Evolutionary conservation across 2,888 invertebrate species (phyloP), one percentile per base, ranked within the genome.

Genomic region (Polia nebulosa): DNA sequence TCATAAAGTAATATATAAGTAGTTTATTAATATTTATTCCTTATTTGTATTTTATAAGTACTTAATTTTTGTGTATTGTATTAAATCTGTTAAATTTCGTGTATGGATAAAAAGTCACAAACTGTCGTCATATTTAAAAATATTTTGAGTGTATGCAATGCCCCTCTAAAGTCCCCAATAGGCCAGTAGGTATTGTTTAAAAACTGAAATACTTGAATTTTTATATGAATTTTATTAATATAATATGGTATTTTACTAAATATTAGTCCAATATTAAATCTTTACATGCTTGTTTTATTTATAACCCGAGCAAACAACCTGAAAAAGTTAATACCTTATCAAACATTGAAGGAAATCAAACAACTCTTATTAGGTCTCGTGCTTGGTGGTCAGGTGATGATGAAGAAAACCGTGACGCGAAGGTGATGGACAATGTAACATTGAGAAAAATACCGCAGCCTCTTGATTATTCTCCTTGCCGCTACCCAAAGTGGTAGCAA

Each of bases 191-290:
- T 92, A 94, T 94, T 92, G 93, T 95, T 94, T 93, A 92, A 91
- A 93, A 93, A 90, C 92, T 91, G 93, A 94, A 93, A 91, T 85
- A 94, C 92, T 94, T 94, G 94, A 89, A 94, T 94, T 95, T 95
- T 95, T 95, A 95, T 95, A 94, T 95, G 95, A 94, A 94, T 95
- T 95, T 95, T 95, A 95, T 95, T 94, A 94, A 93, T 92, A 94
- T 93, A 91, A 93, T 94, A 94, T 94, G 93, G 95, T 94, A 95
- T 94, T 94, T 95, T 95, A 94, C 94, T 94, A 94, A 95, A 94
- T 94, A 94, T 94, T 95, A 95, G 95, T 94, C 94, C 94, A 94
- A 93, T 94, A 95, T 94, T 94, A 94, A 94, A 93, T 93, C 92
- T 94, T 94, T 92, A 86, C 82, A 79, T 52, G 74, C 71, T 93